A percentile compares a stretch with the other conserved stretches of the same genome.
Conservation (phyloP, 2,888 invertebrate genomes). For the Apocheima hispidaria region DNA sequence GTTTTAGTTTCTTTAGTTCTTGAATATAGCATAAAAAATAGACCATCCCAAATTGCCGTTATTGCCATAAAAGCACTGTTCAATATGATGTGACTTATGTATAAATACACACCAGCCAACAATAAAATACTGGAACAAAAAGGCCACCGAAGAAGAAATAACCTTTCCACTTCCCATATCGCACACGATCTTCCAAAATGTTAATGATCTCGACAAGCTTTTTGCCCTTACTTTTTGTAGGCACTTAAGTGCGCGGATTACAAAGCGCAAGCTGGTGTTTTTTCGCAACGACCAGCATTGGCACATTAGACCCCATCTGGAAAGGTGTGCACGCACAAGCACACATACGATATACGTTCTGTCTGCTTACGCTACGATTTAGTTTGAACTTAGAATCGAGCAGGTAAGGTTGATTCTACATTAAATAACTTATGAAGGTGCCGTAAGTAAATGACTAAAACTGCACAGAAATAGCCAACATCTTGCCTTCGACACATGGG, state of each 20-base stretch:
- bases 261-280: conserved; percentile 29
- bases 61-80: too few relatives aligned
- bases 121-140: background rate
- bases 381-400: conserved; percentile 14
- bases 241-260: conserved; percentile 29
- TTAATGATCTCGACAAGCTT: conserved; percentile 31
- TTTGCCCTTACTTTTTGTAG: conserved; percentile 31
- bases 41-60: too few relatives aligned
- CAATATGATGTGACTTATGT: background rate
- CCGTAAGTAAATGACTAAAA: conserved; percentile 39
- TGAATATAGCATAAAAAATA: too few relatives aligned
- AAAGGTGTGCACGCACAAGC: conserved; percentile 44
- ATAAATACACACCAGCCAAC: background rate
- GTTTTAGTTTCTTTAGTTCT: too few relatives aligned
- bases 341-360: conserved; percentile 33
- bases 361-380: background rate
- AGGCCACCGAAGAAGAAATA: conserved; percentile 22
- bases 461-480: conserved; percentile 57
- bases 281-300: conserved; percentile 55
- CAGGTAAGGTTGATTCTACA: conserved; percentile 16
- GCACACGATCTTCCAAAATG: conserved; percentile 37
- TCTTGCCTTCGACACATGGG: conserved; percentile 55
- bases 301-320: conserved; percentile 58
- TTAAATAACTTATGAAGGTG: conserved; percentile 7
- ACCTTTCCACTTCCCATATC: conserved; percentile 17